Evolutionary conservation across 2,888 invertebrate species (phyloP), one percentile per base, ranked within the genome.

Genomic region (Limnephilus rhombicus): DNA sequence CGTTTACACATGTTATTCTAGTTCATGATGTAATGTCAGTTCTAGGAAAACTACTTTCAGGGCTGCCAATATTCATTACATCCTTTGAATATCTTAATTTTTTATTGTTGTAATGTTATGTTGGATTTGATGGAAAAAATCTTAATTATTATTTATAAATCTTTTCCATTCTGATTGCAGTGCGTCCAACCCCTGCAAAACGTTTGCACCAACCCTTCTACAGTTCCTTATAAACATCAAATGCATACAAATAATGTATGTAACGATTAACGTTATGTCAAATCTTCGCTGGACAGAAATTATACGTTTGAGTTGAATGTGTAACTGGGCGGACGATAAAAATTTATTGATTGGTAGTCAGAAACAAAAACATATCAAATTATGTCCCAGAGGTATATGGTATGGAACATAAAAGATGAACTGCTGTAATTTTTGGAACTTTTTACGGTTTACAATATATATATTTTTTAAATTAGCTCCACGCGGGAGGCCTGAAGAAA

Each of bases 1-100:
- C 24, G 86, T 86, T 86, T 41, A 86, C 86, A 86, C 86, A 86
- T 86, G 86, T 86, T 86, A 49, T 29, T 45, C 86, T 86, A 49
- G n/a, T 45, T 86, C 83, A 45, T 86, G 86, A 86, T 86, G 86
- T 45, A 86, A 86, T 29, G 13, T 83, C 83, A 34, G 24, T 83
- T 83, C 37, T 37, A 83, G 68, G 68, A 68, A 83, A 37, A 83
- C 34, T 83, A 9, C 45, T 37, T 13, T 24, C 86, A 86, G 86
- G 86, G 86, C 45, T 86, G 49, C 86, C 86, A 86, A 24, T 12
- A 49, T 2, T n/a, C 9, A 24, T 68, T 5, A 24, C 9, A 7
- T 18, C 18, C n/a, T 68, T 24, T 15, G 2, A 15, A 53, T 15
- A 45, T 45, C 9, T 11, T 45, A 9, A 11, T 45, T 45, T 45